A percentile compares a stretch with the other conserved stretches of the same genome.
These are phyloP conservation scores for Zophobas atratus DNA, from an alignment of 1,140 invertebrate genomes.

Conservation along the genomic window DNA sequence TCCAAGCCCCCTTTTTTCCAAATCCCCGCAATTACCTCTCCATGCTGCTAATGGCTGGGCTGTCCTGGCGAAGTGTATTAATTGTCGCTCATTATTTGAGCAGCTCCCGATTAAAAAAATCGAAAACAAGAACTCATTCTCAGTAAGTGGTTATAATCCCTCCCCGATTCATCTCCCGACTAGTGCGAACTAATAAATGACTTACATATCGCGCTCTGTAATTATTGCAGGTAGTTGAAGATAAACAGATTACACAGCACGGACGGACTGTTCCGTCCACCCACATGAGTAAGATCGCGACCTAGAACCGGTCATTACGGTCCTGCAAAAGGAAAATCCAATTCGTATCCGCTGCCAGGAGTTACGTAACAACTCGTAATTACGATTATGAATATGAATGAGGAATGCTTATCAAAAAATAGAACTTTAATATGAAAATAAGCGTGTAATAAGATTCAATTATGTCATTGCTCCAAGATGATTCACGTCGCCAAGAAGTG, in stretches of 20 bases:
- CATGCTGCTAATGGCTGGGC: too few relatives aligned
- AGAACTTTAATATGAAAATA: slow-evolving; percentile 55
- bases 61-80: too few relatives aligned
- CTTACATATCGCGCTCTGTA: slow-evolving; percentile 40
- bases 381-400: slow-evolving; percentile 56
- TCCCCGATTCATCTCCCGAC: slow-evolving; percentile 10
- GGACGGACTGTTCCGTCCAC: slow-evolving; percentile 49
- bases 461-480: slow-evolving; percentile 55
- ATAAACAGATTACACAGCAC: slow-evolving; percentile 32
- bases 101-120: too few relatives aligned
- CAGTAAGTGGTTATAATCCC: slow-evolving; percentile 10
- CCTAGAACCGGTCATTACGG: slow-evolving; percentile 46
- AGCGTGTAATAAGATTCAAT: slow-evolving; percentile 57
- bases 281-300: slow-evolving; percentile 46
- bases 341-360: slow-evolving; percentile 51
- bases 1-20: too few relatives aligned
- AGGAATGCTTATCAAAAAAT: slow-evolving; percentile 51
- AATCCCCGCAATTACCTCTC: too few relatives aligned
- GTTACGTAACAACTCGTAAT: slow-evolving; percentile 54
- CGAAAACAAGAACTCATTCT: too few relatives aligned
- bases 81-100: too few relatives aligned
- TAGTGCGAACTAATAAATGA: slow-evolving; percentile 38
- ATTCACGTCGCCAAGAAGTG: slow-evolving; percentile 34
- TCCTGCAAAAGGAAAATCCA: slow-evolving; percentile 52
- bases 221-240: slow-evolving; percentile 42